Evolutionary conservation across 2,888 invertebrate genomes (phyloP).

Genomic region (Acanthopleura granulata): DNA sequence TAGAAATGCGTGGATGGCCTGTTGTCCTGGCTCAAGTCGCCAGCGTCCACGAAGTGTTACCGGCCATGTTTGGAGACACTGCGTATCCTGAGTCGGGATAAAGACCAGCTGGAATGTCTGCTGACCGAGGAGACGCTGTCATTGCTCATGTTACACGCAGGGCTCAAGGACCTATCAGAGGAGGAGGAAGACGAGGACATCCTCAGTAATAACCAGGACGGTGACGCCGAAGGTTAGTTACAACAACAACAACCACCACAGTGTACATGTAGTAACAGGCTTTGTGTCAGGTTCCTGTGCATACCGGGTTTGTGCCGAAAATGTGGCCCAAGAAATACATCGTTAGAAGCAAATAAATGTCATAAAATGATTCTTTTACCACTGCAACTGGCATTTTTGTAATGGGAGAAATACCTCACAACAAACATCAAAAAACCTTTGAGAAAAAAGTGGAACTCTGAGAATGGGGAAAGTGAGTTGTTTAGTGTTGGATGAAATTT

Average conservation of each 20-base stretch:
- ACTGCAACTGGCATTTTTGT: no score
- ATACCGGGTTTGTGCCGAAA: no score
- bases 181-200: constrained; percentile 47
- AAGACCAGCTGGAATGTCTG: constrained; percentile 57
- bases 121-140: constrained; percentile 51
- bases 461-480: no score
- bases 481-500: no score
- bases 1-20: constrained; percentile 53
- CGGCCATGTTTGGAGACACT: constrained; percentile 57
- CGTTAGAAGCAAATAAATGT: no score
- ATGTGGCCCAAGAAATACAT: no score
- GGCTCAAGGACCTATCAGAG: constrained; percentile 55
- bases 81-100: constrained; percentile 64
- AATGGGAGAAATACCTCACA: no score
- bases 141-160: constrained; percentile 58
- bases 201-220: constrained; percentile 44
- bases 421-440: no score
- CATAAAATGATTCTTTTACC: no score
- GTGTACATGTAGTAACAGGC: background rate
- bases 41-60: constrained; percentile 41
- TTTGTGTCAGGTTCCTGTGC: background rate
- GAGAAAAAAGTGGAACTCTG: no score
- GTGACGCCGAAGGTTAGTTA: constrained; percentile 31
- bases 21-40: constrained; percentile 37
- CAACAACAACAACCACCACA: background rate